Evolutionary conservation across 2,113 vertebrate genomes (phyloP).

Genomic region (Cryptoleucopteryx plumbea): DNA sequence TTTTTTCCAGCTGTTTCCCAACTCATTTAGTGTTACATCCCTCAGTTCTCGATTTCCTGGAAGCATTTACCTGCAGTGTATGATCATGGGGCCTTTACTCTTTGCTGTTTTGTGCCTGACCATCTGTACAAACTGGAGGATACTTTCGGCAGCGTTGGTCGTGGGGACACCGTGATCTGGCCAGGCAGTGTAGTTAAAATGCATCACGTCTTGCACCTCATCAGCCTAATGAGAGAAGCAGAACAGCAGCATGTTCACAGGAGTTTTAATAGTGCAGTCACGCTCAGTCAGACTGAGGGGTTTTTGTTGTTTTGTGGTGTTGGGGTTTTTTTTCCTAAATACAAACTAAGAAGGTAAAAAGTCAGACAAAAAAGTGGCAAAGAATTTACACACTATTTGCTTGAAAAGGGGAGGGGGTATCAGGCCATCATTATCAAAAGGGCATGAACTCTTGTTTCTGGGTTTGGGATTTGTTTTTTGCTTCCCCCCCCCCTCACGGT

Average conservation of each 20-base stretch:
- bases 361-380: neutral
- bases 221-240: constrained; percentile 77
- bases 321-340: too few relatives aligned
- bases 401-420: neutral
- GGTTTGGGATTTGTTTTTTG: neutral
- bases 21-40: neutral
- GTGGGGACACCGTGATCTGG: constrained; percentile 95
- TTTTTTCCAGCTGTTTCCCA: neutral
- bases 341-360: neutral
- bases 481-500: neutral
- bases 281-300: neutral
- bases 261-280: neutral
- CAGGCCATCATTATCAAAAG: neutral
- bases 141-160: constrained; percentile 87
- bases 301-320: neutral
- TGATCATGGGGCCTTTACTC: constrained; percentile 84
- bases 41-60: neutral
- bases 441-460: neutral
- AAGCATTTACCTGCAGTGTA: constrained; percentile 91
- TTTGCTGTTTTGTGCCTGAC: constrained; percentile 88
- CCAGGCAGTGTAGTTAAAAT: constrained; percentile 97
- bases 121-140: constrained; percentile 92
- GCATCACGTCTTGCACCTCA: constrained; percentile 86
- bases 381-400: neutral
- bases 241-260: neutral